Conservation (phyloP, 2,113 vertebrate genomes). For the Bos taurus region DNA sequence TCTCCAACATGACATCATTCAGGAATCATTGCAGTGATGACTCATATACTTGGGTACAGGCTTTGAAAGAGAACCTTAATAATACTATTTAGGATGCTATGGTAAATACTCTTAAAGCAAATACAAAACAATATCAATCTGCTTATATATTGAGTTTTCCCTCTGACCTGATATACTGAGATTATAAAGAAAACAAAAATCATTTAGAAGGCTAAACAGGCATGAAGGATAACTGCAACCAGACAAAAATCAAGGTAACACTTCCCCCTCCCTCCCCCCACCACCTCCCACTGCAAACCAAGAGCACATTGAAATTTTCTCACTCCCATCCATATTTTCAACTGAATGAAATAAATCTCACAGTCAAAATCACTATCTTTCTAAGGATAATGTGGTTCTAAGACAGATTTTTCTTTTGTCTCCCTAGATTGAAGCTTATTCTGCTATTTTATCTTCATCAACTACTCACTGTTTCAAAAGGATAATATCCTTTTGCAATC, state of each 20-base stretch:
- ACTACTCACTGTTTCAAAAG: not conserved
- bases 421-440: not conserved
- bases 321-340: not conserved
- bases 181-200: not conserved
- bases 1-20: not conserved
- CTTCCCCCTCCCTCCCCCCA: fast-evolving
- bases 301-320: not conserved
- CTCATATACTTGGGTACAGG: not conserved
- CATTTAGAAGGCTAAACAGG: not conserved
- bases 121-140: not conserved
- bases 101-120: not conserved
- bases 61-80: not conserved
- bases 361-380: not conserved
- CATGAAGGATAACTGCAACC: not conserved
- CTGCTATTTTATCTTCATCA: not conserved
- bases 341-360: not conserved
- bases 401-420: not conserved
- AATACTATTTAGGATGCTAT: not conserved
- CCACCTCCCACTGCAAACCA: not conserved
- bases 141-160: not conserved
- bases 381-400: not conserved
- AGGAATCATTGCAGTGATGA: not conserved
- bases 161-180: not conserved
- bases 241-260: not conserved
- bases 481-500: not conserved